Conservation (phyloP, 1,140 invertebrate species). For the Hesperophylax magnus region DNA sequence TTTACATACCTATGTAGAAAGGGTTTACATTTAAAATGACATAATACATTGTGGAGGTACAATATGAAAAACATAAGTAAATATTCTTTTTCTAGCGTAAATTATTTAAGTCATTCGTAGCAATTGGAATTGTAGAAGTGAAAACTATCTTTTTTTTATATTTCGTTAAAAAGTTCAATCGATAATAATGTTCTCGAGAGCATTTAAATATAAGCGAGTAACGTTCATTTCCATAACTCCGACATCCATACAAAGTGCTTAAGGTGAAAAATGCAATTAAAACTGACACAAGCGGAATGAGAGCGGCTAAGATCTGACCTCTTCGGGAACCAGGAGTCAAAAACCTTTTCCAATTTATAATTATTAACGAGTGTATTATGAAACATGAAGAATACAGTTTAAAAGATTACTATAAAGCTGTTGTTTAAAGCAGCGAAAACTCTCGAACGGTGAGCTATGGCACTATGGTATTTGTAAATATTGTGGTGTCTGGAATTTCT, state of each 20-base stretch:
- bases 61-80: background rate
- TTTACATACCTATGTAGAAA: too few species aligned
- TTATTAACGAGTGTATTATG: too few species aligned
- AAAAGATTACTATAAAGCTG: too few species aligned
- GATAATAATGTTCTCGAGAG: constrained; percentile 16
- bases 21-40: too few species aligned
- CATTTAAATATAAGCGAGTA: background rate
- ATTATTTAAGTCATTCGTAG: background rate
- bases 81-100: too few species aligned
- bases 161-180: background rate
- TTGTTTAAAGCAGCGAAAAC: too few species aligned
- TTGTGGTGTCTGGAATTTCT: too few species aligned
- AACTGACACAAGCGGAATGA: constrained; percentile 43
- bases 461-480: too few species aligned
- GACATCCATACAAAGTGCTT: constrained; percentile 33
- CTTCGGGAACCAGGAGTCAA: background rate
- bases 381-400: too few species aligned
- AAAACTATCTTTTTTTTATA: background rate
- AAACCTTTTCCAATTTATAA: background rate
- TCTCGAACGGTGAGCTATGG: too few species aligned
- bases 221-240: constrained; percentile 9
- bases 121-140: background rate
- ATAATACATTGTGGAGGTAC: too few species aligned
- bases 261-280: constrained; percentile 53
- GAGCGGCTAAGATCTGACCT: constrained; percentile 42